Evolutionary conservation across 2,113 vertebrate species (phyloP).

Genomic region (Plectropomus leopardus): DNA sequence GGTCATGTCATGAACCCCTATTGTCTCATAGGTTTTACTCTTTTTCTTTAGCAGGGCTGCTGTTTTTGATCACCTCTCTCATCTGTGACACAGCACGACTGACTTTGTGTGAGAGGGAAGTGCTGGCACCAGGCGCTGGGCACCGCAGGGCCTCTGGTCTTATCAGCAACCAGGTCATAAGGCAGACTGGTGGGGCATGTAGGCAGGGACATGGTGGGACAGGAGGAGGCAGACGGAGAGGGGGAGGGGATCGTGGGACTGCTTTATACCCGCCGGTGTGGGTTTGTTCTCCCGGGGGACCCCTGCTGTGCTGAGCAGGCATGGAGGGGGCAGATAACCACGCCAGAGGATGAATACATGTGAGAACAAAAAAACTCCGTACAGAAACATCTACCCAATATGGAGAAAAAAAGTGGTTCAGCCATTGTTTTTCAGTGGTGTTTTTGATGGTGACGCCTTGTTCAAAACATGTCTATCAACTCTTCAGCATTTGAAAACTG

Average conservation of each 20-base stretch:
- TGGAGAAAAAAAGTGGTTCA: constrained; percentile 16
- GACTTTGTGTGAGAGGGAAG: constrained; percentile 72
- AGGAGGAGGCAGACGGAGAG: constrained; percentile 57
- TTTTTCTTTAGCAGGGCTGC: constrained; percentile 36
- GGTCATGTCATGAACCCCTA: constrained; percentile 42
- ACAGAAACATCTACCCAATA: constrained; percentile 39
- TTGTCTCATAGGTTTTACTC: constrained; percentile 63
- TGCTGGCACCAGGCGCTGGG: constrained; percentile 75
- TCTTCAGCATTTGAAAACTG: constrained; percentile 15
- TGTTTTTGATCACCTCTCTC: constrained; percentile 78
- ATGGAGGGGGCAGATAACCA: constrained; percentile 82
- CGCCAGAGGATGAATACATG: constrained; percentile 70
- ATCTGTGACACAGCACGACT: constrained; percentile 68
- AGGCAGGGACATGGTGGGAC: constrained; percentile 61
- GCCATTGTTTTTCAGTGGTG: constrained; percentile 55
- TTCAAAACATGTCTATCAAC: constrained; percentile 58
- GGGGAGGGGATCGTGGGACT: constrained; percentile 63
- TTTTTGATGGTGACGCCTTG: constrained; percentile 52
- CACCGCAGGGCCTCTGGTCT: constrained; percentile 72
- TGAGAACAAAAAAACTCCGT: constrained; percentile 73
- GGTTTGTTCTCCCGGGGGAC: constrained; percentile 81
- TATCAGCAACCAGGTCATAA: constrained; percentile 80
- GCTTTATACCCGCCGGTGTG: constrained; percentile 49
- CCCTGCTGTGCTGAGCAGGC: constrained; percentile 82
- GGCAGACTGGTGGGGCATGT: constrained; percentile 68